Evolutionary conservation across 2,888 invertebrate genomes (phyloP).

Genomic region (Leptopilina myrica): DNA sequence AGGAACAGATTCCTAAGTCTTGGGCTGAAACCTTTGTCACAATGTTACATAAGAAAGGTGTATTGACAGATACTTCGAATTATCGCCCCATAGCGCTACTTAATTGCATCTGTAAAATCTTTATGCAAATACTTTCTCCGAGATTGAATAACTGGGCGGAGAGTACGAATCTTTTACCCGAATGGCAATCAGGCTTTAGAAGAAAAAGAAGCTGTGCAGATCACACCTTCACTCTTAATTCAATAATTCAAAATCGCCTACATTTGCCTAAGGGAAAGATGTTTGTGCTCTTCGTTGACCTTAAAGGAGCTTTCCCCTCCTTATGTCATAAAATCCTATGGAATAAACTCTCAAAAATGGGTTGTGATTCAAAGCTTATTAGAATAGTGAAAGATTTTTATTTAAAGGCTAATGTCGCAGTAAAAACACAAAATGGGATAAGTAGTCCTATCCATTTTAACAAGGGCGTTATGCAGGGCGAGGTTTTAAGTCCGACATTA

Average conservation of each 20-base stretch:
- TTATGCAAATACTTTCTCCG: conserved; percentile 2
- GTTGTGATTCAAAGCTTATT: not conserved
- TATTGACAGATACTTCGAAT: not conserved
- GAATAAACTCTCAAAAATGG: not conserved
- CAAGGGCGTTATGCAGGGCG: conserved; percentile 17
- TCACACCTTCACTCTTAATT: conserved; percentile 14
- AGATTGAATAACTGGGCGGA: not conserved
- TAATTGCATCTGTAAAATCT: conserved; percentile 15
- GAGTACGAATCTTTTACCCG: not conserved
- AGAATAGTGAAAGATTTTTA: too few relatives aligned
- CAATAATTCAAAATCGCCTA: not conserved
- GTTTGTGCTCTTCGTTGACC: conserved; percentile 13
- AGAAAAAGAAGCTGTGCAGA: conserved; percentile 8
- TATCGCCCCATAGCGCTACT: conserved; percentile 20
- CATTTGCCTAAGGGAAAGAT: not conserved
- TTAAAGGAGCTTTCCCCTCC: conserved; percentile 8
- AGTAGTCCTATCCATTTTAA: not conserved
- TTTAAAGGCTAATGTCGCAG: not conserved
- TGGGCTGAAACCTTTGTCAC: not conserved
- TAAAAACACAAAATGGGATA: not conserved
- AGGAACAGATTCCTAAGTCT: not conserved
- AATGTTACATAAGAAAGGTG: not conserved
- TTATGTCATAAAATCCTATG: conserved; percentile 10
- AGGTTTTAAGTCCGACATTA: not conserved
- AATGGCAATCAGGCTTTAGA: conserved; percentile 23